These are phyloP conservation scores for Rynchops niger DNA, from an alignment of 2,113 vertebrate species.

Conservation along the genomic window DNA sequence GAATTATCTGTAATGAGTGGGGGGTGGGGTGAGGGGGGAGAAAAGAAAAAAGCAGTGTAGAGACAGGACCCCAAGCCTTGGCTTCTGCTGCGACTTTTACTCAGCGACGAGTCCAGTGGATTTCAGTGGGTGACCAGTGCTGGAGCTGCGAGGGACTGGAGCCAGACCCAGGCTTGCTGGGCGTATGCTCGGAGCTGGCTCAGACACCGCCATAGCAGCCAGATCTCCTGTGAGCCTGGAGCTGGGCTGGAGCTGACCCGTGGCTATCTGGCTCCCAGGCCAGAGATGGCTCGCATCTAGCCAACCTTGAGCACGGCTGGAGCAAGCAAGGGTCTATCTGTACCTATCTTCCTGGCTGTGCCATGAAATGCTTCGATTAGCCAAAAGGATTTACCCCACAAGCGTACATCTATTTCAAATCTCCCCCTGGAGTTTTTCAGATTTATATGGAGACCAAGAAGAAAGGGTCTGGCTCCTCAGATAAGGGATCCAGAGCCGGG, in stretches of 20 bases:
- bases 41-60: neutral
- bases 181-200: neutral
- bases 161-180: neutral
- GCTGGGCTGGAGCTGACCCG: accelerated
- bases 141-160: neutral
- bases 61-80: neutral
- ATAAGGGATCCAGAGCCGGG: neutral
- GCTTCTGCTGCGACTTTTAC: neutral
- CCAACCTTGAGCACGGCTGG: neutral
- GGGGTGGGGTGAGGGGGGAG: too few relatives aligned
- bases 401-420: neutral
- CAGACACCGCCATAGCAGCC: accelerated
- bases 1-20: neutral
- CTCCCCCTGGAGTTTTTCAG: neutral
- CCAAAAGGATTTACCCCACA: neutral
- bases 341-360: neutral
- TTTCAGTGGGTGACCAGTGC: neutral
- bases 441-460: neutral
- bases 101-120: neutral
- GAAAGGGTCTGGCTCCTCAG: neutral
- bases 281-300: neutral
- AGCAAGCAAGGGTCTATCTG: neutral
- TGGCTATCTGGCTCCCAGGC: neutral
- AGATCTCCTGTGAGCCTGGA: neutral
- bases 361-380: neutral